Base-by-base conservation (phyloP, 2,113 vertebrate genomes). In the Semnopithecus entellus region DNA sequence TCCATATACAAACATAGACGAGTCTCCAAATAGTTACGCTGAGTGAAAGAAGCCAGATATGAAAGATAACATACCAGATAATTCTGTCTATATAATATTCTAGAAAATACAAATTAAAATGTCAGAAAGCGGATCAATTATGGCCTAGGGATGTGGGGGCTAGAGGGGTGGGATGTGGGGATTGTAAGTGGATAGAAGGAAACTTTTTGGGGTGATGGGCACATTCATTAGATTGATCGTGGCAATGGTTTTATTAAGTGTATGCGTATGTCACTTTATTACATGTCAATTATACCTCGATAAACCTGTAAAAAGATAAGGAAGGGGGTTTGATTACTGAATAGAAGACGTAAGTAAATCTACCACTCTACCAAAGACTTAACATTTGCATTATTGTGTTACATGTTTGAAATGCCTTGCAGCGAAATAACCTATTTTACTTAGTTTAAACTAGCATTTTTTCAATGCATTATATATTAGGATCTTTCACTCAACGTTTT, bases 81-180 rank as follows among this genome's bases (percentile, higher is more conserved):
- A 48, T 45, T 88, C 5, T 43, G 14, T 61, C 59, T 25, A 55
- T 35, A 32, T 6, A 48, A 23, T 85, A 40, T 5, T 85, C 2
- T 66, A 48, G 5, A 73, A 73, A 73, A 81, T 30, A 0, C 1
- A 61, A 40, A 50, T 82, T 73, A 32, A 59, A 73, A 20, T 89
- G 11, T 76, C 12, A 83, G 40, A 85, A 86, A 50, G 12, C 9
- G 50, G 23, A 64, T 5, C 45, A 73, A 8, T 43, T 6, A 1
- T n/a, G 43, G 3, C n/a, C 52, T 38, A 52, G 3, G 2, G 12
- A 27, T 50, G 9, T 18, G 5, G 3, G 2, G 20, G 17, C 12
- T 48, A 18, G 23, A 57, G 8, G 17, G 4, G 5, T 64, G 55
- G 27, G 12, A 90, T 14, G 38, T 85, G 68, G 27, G 6, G 43